Base-by-base conservation (phyloP, 2,888 invertebrate species). In the Agelastica alni region DNA sequence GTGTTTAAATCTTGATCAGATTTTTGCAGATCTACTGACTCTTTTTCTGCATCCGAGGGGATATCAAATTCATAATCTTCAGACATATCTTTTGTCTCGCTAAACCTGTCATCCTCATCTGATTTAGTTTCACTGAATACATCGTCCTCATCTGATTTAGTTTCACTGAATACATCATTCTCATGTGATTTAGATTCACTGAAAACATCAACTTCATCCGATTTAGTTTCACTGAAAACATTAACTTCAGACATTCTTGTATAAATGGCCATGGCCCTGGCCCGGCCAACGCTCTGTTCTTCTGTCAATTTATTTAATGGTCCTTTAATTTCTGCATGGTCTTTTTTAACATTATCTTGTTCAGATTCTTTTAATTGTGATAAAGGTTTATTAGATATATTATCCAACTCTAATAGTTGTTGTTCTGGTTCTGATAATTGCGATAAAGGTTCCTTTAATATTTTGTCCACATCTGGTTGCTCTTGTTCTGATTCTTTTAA, bases 51-150 rank as follows among this genome's bases (percentile, higher is more conserved):
- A 51, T 65, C 65, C 28, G 65, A 63, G 4, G 59, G 57, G n/a
- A 61, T 16, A 12, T 57, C 43, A 48, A 63, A 65, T 14, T 60
- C 62, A 42, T 63, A 63, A 37, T 60, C 56, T 28, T 62, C 59
- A 2, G 61, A 59, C n/a, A 36, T 41, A 12, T 51, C 53, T 2
- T 41, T 17, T 31, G 56, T 52, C 2, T 42, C 36, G 12, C 49
- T 49, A 32, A 59, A 51, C 37, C 41, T 39, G 51, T 46, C 39
- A 22, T 53, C 9, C n/a, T 39, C 26, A 26, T 51, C 53, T n/a
- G 32, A 37, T 7, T n/a, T 9, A 30, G 26, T n/a, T 39, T 37
- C 22, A 10, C 26, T 26, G 9, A 26, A 26, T 26, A 6, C 9
- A 12, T 42, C 22, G 20, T 14, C 30, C 12, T 31, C 20, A 17